Evolutionary conservation across 2,797 vertebrate species (phyloP).

Genomic region (Muraenolepis orangiensis): DNA sequence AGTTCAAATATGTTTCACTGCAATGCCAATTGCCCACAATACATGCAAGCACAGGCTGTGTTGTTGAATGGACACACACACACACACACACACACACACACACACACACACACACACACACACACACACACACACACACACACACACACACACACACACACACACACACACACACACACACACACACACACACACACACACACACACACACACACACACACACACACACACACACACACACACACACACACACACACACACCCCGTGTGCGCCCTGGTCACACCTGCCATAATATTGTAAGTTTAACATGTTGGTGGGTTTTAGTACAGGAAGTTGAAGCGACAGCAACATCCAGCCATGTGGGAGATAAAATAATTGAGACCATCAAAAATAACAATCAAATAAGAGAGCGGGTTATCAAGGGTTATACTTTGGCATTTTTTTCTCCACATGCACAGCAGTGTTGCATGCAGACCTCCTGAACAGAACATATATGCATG

Average conservation of each 20-base stretch:
- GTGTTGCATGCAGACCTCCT: background rate
- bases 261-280: slow-evolving; percentile 44
- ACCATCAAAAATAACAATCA: slow-evolving; percentile 43
- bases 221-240: background rate
- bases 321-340: slow-evolving; percentile 48
- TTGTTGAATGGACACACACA: background rate
- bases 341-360: slow-evolving; percentile 63
- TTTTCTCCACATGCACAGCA: background rate
- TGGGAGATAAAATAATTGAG: too few relatives aligned
- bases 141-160: too few relatives aligned
- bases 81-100: too few relatives aligned
- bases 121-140: background rate
- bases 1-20: background rate
- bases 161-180: background rate
- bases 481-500: background rate
- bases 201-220: too few relatives aligned
- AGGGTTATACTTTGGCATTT: slow-evolving; percentile 54
- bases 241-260: too few relatives aligned
- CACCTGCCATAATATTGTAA: slow-evolving; percentile 42
- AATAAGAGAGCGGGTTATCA: slow-evolving; percentile 43
- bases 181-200: too few relatives aligned
- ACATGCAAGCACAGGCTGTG: background rate
- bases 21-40: background rate
- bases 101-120: too few relatives aligned
- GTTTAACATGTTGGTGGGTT: slow-evolving; percentile 36